Percentiles rank a stretch among this genome's conserved stretches.
These are phyloP conservation scores for Gymnothorax reevesii DNA, from an alignment of 2,797 vertebrate species.

Conservation along the genomic window DNA sequence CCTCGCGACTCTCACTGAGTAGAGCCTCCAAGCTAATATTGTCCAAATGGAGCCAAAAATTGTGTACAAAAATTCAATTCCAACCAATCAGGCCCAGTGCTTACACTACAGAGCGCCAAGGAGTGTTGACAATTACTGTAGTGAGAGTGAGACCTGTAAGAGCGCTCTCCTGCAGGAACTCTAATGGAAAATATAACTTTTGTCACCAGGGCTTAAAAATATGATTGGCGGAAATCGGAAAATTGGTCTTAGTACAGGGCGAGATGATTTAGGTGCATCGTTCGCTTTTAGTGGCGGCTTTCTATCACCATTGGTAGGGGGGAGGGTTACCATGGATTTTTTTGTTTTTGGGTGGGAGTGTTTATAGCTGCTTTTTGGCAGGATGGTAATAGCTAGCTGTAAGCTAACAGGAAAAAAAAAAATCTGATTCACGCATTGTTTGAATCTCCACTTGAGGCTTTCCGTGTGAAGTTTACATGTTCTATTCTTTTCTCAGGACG, in stretches of 20 bases:
- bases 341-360: too few species aligned
- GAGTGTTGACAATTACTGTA: not conserved
- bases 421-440: too few species aligned
- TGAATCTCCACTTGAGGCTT: too few species aligned
- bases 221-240: not conserved
- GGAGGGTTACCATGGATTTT: too few species aligned
- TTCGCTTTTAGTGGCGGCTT: not conserved
- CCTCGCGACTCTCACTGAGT: too few species aligned
- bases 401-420: too few species aligned
- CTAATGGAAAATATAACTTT: not conserved
- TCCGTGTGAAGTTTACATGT: too few species aligned
- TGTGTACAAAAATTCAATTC: conserved; percentile 8
- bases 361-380: too few species aligned
- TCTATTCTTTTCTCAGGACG: too few species aligned
- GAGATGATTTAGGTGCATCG: not conserved
- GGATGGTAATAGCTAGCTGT: too few species aligned
- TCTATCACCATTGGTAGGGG: not conserved
- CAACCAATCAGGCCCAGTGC: not conserved
- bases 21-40: not conserved
- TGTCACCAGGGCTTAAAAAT: not conserved
- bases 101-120: not conserved
- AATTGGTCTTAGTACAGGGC: not conserved
- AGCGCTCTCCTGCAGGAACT: not conserved
- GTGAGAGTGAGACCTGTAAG: not conserved
- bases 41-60: not conserved